Percentiles rank a stretch among this genome's conserved stretches.
Evolutionary conservation across 35 echinoderm and acorn worm species (phyloP).

Genomic region (Hemicentrotus pulcherrimus): DNA sequence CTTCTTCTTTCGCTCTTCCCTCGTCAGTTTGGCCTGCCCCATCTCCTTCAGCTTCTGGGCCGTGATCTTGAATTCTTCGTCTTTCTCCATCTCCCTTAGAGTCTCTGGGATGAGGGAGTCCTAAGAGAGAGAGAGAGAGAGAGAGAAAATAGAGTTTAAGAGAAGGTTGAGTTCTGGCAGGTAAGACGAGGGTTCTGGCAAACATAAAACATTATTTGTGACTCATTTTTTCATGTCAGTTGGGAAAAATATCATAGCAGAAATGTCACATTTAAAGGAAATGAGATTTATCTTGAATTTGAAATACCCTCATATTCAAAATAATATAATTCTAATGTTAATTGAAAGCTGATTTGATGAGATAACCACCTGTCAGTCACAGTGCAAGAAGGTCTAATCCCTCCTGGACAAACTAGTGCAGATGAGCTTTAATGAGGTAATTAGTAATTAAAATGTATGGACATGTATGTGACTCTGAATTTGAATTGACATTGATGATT

Average conservation of each 20-base stretch:
- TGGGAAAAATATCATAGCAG: background rate
- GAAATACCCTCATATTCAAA: too few species aligned
- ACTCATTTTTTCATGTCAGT: background rate
- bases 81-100: constrained; percentile 82
- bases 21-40: constrained; percentile 83
- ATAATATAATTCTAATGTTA: too few species aligned
- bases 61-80: constrained; percentile 82
- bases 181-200: background rate
- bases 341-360: too few species aligned
- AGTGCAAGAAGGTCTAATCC: too few species aligned
- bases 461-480: too few species aligned
- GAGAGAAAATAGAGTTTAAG: background rate
- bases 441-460: too few species aligned
- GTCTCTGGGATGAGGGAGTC: constrained; percentile 90
- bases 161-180: background rate
- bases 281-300: too few species aligned
- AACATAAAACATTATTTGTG: background rate
- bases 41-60: constrained; percentile 73
- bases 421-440: too few species aligned
- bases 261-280: background rate
- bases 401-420: too few species aligned
- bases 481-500: too few species aligned
- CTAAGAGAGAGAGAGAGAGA: constrained; percentile 36
- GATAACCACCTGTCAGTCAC: too few species aligned
- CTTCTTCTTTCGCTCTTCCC: constrained; percentile 83